phyloP scores from a whole-genome alignment of 2,888 invertebrate genomes.

The Spialia ferax region DNA sequence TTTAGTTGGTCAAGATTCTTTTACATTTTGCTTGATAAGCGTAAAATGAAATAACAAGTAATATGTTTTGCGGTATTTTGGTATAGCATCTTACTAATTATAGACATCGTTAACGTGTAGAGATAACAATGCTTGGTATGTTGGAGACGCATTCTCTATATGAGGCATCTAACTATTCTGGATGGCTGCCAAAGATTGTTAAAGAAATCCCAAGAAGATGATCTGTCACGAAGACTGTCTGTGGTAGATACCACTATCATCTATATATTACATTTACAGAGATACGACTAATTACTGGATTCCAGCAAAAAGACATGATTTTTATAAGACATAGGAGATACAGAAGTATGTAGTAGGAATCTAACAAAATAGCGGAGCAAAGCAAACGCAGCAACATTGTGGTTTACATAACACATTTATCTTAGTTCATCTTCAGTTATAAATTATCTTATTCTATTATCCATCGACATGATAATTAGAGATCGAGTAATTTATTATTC shows the following conservation, averaged over 20 bases:
- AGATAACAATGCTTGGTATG: not conserved
- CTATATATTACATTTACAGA: no score
- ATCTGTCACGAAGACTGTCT: not conserved
- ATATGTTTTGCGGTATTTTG: no score
- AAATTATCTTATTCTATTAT: constrained; percentile 39
- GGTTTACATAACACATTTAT: constrained; percentile 29
- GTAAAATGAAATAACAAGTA: not conserved
- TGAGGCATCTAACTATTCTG: not conserved
- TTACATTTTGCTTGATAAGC: not conserved
- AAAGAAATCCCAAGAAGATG: not conserved
- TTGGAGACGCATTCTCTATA: not conserved
- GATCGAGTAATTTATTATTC: constrained; percentile 33
- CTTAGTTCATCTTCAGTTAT: constrained; percentile 35
- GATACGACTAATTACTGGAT: no score
- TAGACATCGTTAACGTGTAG: not conserved
- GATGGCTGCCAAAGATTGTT: not conserved
- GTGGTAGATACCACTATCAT: no score
- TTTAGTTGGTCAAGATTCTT: not conserved
- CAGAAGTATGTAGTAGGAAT: no score
- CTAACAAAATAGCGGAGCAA: not conserved
- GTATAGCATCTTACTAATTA: not conserved
- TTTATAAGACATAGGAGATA: no score
- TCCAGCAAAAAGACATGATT: no score
- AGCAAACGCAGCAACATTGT: not conserved
- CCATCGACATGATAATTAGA: constrained; percentile 37